Conservation (phyloP, 2,888 invertebrate species). For the Gymnocheta viridis region DNA sequence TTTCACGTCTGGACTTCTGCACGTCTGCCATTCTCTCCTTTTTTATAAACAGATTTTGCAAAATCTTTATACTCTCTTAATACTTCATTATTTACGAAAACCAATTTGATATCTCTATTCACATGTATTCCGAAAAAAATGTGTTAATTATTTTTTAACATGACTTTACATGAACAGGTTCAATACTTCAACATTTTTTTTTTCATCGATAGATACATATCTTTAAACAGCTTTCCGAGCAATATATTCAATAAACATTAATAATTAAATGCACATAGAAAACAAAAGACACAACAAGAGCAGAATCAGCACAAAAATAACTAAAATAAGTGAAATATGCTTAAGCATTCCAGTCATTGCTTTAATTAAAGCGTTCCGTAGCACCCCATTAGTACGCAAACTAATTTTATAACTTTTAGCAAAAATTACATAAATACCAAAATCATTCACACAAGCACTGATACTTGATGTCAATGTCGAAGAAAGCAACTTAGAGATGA, state of each 20-base stretch:
- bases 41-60: too few species aligned
- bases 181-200: not conserved
- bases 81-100: too few species aligned
- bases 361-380: conserved; percentile 78
- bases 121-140: not conserved
- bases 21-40: too few species aligned
- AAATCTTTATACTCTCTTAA: too few species aligned
- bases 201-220: not conserved
- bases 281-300: not conserved
- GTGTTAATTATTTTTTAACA: not conserved
- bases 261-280: not conserved
- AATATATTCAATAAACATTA: not conserved
- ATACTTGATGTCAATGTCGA: not conserved
- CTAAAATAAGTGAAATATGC: conserved; percentile 15
- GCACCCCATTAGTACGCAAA: conserved; percentile 47
- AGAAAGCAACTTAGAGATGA: conserved; percentile 34
- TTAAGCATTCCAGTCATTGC: conserved; percentile 70
- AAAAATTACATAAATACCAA: not conserved
- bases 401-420: conserved; percentile 13
- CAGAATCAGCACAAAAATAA: not conserved
- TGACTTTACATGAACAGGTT: not conserved
- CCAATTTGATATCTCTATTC: too few species aligned
- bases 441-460: not conserved
- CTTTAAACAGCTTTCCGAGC: not conserved
- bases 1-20: too few species aligned